Evolutionary conservation across 2,888 invertebrate genomes (phyloP).

Genomic region (Cyclophora punctaria): DNA sequence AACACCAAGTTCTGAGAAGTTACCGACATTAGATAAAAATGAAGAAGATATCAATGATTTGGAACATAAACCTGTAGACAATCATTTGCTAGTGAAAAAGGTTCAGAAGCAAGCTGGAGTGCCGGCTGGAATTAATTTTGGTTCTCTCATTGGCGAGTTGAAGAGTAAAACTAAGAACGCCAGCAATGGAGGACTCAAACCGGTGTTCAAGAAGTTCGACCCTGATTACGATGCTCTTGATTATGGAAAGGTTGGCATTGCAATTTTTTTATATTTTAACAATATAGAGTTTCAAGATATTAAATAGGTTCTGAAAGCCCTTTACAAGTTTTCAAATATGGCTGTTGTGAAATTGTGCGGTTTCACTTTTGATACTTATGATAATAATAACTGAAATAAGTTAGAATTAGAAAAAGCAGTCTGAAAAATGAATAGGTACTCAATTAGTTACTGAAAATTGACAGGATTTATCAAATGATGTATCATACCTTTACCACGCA

Average conservation of each 20-base stretch:
- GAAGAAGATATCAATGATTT: not conserved
- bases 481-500: no score
- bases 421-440: no score
- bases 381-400: no score
- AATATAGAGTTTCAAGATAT: no score
- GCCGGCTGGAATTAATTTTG: slow-evolving; percentile 55
- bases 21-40: not conserved
- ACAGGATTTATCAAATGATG: no score
- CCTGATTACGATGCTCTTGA: slow-evolving; percentile 31
- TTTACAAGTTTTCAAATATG: no score
- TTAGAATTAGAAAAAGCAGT: no score
- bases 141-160: slow-evolving; percentile 64
- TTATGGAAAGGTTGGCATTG: slow-evolving; percentile 44
- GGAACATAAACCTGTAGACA: slow-evolving; percentile 22
- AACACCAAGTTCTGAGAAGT: slow-evolving; percentile 12
- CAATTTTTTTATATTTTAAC: no score
- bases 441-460: no score
- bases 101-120: slow-evolving; percentile 53
- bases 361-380: no score
- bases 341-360: no score
- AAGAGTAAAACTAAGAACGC: slow-evolving; percentile 58
- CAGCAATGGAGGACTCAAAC: slow-evolving; percentile 51
- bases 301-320: no score
- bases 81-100: slow-evolving; percentile 43
- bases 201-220: slow-evolving; percentile 65